Evolutionary conservation across 2,888 invertebrate genomes (phyloP).

Genomic region (Cordylochernes scorpioides): DNA sequence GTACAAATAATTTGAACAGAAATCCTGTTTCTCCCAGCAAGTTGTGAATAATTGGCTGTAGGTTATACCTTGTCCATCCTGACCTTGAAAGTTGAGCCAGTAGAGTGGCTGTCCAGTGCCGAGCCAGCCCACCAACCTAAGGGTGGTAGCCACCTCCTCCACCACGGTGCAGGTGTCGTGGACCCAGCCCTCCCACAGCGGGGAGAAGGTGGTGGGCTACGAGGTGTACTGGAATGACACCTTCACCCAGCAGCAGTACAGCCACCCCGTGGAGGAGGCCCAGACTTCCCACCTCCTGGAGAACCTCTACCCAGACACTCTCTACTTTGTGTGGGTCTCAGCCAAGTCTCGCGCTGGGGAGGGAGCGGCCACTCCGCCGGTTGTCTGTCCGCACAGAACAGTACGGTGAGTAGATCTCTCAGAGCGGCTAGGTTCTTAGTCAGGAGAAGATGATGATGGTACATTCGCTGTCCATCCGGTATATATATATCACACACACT

Average conservation of each 20-base stretch:
- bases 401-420: conserved; percentile 55
- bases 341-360: conserved; percentile 76
- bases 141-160: conserved; percentile 64
- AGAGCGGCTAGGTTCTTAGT: neutral
- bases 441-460: neutral
- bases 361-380: conserved; percentile 82
- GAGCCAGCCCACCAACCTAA: conserved; percentile 76
- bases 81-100: neutral
- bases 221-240: conserved; percentile 94
- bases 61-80: too few relatives aligned
- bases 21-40: too few relatives aligned
- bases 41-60: too few relatives aligned
- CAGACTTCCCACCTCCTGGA: conserved; percentile 66
- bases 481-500: too few relatives aligned
- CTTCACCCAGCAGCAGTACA: conserved; percentile 32
- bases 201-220: conserved; percentile 77
- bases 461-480: too few relatives aligned
- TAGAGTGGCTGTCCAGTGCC: conserved; percentile 33
- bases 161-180: conserved; percentile 71
- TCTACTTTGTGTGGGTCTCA: conserved; percentile 88
- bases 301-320: conserved; percentile 74
- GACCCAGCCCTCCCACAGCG: conserved; percentile 68
- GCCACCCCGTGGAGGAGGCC: conserved; percentile 51
- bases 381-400: conserved; percentile 77
- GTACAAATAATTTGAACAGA: too few relatives aligned